phyloP scores from a whole-genome alignment of 2,888 invertebrate species.

The Furcula furcula region DNA sequence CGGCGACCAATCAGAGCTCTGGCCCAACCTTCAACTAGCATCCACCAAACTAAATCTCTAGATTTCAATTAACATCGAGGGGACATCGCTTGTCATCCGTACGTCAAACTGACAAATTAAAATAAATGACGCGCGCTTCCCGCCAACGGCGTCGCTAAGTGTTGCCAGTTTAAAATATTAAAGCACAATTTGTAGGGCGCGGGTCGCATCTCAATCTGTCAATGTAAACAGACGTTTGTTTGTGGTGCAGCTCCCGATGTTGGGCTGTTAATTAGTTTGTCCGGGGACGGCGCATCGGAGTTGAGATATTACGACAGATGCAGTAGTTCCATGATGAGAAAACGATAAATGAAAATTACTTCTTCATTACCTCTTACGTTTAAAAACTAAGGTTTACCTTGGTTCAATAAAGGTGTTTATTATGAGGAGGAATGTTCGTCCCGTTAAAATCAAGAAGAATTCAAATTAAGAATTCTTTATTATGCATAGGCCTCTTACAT shows the following conservation, averaged over 20 bases:
- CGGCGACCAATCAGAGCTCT: background rate
- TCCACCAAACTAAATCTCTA: slow-evolving; percentile 17
- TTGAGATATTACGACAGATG: background rate
- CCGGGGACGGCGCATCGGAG: slow-evolving; percentile 39
- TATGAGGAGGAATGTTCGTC: too few species aligned
- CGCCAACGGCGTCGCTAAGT: slow-evolving; percentile 40
- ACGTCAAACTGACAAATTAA: slow-evolving; percentile 65
- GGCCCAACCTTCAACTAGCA: background rate
- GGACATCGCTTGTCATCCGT: slow-evolving; percentile 43
- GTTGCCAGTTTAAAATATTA: slow-evolving; percentile 78
- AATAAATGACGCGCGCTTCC: slow-evolving; percentile 76
- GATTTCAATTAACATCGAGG: slow-evolving; percentile 36
- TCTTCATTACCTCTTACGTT: too few species aligned
- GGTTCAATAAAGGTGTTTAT: too few species aligned
- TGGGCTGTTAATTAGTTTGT: slow-evolving; percentile 61
- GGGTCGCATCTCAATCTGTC: slow-evolving; percentile 65
- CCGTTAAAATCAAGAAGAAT: too few species aligned
- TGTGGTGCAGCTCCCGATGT: slow-evolving; percentile 56
- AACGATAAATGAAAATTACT: too few species aligned
- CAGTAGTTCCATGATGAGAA: background rate
- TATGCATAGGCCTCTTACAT: too few species aligned
- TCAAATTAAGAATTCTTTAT: too few species aligned
- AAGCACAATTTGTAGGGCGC: slow-evolving; percentile 67
- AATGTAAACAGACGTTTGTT: slow-evolving; percentile 65
- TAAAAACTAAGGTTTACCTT: too few species aligned